Conservation (phyloP, 2,888 invertebrate genomes). For the Criorhina ranunculi region DNA sequence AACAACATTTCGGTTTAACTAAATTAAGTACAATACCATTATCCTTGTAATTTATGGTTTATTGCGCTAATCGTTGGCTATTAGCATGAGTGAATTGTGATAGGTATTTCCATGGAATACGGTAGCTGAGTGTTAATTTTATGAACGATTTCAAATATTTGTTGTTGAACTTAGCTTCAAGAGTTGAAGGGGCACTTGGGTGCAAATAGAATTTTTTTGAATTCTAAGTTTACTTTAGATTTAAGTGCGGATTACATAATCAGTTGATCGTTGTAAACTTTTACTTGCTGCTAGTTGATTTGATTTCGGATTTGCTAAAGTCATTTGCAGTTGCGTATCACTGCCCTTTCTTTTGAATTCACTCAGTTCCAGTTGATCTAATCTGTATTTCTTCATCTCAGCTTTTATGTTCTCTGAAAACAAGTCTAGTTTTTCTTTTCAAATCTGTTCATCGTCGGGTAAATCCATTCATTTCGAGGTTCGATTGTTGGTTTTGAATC, state of each 20-base stretch:
- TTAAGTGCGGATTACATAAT: no score
- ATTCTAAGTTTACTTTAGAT: not conserved
- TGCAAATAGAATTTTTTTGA: not conserved
- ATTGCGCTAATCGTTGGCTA: constrained; percentile 45
- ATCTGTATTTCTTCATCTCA: no score
- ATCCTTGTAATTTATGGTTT: constrained; percentile 73
- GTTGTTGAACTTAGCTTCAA: not conserved
- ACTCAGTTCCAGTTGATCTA: no score
- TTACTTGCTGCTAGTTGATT: not conserved
- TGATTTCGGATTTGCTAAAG: no score
- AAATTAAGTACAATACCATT: constrained; percentile 59
- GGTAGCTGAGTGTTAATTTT: not conserved
- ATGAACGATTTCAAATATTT: constrained; percentile 20
- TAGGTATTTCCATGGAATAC: not conserved
- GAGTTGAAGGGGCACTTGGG: not conserved
- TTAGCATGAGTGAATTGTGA: constrained; percentile 34
- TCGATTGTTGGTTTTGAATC: no score
- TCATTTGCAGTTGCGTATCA: no score
- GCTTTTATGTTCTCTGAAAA: no score
- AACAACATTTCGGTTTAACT: constrained; percentile 27
- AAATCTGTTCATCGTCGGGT: no score
- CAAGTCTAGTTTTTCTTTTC: no score
- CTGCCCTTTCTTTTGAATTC: no score
- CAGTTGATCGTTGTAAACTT: not conserved
- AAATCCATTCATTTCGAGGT: no score